Percentiles rank a stretch among this genome's conserved stretches.
Evolutionary conservation across 2,113 vertebrate genomes (phyloP).

Genomic region (Cichladusa arquata): DNA sequence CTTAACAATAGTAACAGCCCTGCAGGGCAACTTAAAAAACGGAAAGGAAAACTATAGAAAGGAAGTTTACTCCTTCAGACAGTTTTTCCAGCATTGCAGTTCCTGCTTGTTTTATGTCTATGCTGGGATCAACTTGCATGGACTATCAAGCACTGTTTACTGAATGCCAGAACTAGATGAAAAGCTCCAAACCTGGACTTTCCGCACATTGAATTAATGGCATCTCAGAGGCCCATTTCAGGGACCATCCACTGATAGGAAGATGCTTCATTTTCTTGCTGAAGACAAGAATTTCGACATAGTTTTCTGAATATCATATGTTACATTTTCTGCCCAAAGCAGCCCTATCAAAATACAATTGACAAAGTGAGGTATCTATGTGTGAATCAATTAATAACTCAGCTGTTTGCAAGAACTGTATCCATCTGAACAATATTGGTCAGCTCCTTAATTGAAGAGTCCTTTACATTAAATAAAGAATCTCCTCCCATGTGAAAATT

Average conservation of each 20-base stretch:
- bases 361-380: neutral
- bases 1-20: neutral
- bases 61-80: neutral
- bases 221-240: neutral
- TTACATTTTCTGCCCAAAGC: neutral
- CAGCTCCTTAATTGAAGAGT: neutral
- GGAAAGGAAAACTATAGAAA: neutral
- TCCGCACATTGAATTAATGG: neutral
- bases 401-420: neutral
- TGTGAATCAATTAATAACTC: neutral
- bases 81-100: neutral
- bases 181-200: neutral
- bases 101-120: neutral
- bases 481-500: accelerated
- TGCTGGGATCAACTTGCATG: neutral
- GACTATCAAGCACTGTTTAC: neutral
- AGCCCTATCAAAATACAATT: accelerated
- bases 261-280: neutral
- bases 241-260: neutral
- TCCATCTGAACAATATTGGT: neutral
- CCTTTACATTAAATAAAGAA: neutral
- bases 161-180: neutral
- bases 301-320: neutral
- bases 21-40: neutral
- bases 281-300: neutral